These are phyloP conservation scores for Empidonax traillii DNA, from an alignment of 2,113 vertebrate species.

Conservation along the genomic window DNA sequence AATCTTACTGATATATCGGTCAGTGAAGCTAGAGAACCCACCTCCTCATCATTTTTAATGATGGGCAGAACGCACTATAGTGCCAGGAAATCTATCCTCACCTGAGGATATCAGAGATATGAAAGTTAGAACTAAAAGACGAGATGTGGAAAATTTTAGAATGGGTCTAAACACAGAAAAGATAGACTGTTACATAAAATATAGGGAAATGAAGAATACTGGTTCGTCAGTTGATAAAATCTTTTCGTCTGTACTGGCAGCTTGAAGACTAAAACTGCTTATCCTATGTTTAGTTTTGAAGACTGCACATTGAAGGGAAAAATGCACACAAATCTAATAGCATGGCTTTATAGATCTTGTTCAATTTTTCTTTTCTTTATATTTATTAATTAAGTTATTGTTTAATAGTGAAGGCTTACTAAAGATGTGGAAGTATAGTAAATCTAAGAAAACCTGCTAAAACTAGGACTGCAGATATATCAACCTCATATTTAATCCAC, in stretches of 20 bases:
- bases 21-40: neutral
- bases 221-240: neutral
- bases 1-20: neutral
- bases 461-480: neutral
- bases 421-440: neutral
- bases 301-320: neutral
- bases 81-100: accelerated
- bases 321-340: neutral
- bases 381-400: neutral
- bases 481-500: neutral
- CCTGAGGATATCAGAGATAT: neutral
- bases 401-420: neutral
- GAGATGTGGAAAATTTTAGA: neutral
- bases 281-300: neutral
- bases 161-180: neutral
- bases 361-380: neutral
- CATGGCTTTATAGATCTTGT: neutral
- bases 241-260: neutral
- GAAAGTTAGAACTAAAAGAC: neutral
- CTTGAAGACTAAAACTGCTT: neutral
- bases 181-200: neutral
- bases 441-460: neutral
- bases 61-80: neutral
- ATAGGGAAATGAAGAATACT: neutral
- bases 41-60: neutral